phyloP scores from a whole-genome alignment of 2,888 invertebrate species.

The Cerceris rybyensis region DNA sequence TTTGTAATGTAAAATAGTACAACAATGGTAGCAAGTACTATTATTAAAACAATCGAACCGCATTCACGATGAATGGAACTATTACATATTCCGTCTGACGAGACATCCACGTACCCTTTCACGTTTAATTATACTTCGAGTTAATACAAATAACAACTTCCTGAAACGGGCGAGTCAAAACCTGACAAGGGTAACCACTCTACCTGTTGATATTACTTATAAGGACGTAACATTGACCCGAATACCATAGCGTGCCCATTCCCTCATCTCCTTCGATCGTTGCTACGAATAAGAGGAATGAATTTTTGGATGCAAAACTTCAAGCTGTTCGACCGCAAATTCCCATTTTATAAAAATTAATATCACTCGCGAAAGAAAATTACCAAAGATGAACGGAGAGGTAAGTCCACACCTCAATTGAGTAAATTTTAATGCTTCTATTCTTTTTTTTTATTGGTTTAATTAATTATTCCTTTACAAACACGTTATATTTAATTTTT shows the following conservation, averaged over 20 bases:
- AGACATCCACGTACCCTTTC: background rate
- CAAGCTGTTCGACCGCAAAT: background rate
- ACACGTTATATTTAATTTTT: too few species aligned
- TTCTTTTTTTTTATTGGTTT: too few species aligned
- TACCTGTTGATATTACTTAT: conserved; percentile 46
- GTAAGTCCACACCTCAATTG: too few species aligned
- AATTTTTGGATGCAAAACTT: background rate
- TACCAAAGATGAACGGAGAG: too few species aligned
- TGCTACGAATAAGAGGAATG: background rate
- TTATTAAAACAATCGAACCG: background rate
- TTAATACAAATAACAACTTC: conserved; percentile 37
- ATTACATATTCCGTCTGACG: background rate
- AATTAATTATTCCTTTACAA: too few species aligned
- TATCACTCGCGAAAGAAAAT: background rate
- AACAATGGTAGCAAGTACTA: background rate
- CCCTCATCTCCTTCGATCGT: conserved; percentile 51
- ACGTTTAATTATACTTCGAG: conserved; percentile 5
- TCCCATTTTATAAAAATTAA: background rate
- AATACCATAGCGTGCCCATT: conserved; percentile 63
- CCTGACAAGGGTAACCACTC: conserved; percentile 75
- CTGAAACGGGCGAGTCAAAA: conserved; percentile 49
- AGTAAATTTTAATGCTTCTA: too few species aligned
- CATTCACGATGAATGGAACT: background rate
- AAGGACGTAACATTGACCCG: conserved; percentile 78
- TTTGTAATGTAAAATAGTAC: too few species aligned